Base-by-base conservation (phyloP, 2,888 invertebrate species). In the Tortricodes alternella region DNA sequence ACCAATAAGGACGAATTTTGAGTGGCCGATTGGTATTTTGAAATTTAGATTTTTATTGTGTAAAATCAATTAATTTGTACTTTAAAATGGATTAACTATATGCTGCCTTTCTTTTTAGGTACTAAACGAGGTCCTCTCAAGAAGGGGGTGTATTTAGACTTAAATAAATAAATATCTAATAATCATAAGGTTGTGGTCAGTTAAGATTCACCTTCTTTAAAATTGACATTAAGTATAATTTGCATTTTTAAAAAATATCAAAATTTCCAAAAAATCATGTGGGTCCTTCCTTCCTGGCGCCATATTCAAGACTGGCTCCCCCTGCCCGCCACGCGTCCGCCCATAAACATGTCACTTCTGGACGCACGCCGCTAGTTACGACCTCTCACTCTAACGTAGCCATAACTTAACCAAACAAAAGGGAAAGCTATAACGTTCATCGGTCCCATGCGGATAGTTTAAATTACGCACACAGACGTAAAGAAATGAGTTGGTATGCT, bases 351-450 rank as follows among this genome's bases (percentile, higher is more conserved):
- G 90, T 91, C 91, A 85, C 78, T 83, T 80, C 79, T 73, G 75
- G 81, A 81, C 82, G 84, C 75, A 84, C 78, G 69, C 72, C 71
- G 80, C 87, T 78, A 90, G 89, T 90, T 89, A 90, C 85, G 89
- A 89, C 78, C 81, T 90, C 90, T 90, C 90, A 79, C 89, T 90
- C 89, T 89, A 89, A 87, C 90, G 74, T 80, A 78, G 74, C 77
- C 79, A 90, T 89, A 89, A 90, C 80, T 89, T 84, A 83, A 82
- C 68, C 80, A 76, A 88, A 90, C 88, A 90, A 91, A 89, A 90
- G 89, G 89, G 90, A 90, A 89, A 90, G 90, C 89, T 89, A 89
- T 90, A 85, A 89, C 83, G 75, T 78, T 87, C 88, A 89, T 85
- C 88, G 88, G 87, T 89, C 89, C 89, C 89, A 79, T 83, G 89